Conservation (phyloP, 2,888 invertebrate genomes). For the Limnephilus lunatus region DNA sequence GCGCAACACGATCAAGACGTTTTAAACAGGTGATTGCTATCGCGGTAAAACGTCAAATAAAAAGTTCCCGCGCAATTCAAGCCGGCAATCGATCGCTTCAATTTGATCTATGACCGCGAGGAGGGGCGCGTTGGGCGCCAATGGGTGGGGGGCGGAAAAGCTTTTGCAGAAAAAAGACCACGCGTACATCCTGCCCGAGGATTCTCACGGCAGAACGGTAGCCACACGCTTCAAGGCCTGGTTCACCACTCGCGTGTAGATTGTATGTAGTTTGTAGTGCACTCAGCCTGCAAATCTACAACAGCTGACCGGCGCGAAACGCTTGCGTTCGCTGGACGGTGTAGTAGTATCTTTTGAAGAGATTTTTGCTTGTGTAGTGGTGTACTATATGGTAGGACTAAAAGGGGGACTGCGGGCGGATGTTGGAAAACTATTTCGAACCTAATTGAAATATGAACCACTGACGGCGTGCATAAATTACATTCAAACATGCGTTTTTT, state of each 20-base stretch:
- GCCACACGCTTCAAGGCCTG: neutral
- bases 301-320: neutral
- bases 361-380: too few species aligned
- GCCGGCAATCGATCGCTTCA: constrained; percentile 34
- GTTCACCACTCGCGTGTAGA: neutral
- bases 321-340: neutral
- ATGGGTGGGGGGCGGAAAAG: constrained; percentile 17
- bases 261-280: neutral
- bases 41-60: constrained; percentile 57
- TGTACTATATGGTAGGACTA: too few species aligned
- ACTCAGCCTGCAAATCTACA: neutral
- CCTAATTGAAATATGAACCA: too few species aligned
- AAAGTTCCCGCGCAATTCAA: constrained; percentile 52
- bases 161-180: neutral
- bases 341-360: too few species aligned
- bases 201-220: neutral
- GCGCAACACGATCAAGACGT: neutral
- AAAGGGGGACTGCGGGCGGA: too few species aligned
- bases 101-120: constrained; percentile 27
- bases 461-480: too few species aligned
- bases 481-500: too few species aligned
- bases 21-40: constrained; percentile 26
- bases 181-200: neutral
- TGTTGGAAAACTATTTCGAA: too few species aligned
- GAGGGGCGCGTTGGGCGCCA: neutral